A percentile compares a stretch with the other conserved stretches of the same genome.
These are phyloP conservation scores for Castor canadensis DNA, from an alignment of 2,113 vertebrate genomes.

Conservation along the genomic window DNA sequence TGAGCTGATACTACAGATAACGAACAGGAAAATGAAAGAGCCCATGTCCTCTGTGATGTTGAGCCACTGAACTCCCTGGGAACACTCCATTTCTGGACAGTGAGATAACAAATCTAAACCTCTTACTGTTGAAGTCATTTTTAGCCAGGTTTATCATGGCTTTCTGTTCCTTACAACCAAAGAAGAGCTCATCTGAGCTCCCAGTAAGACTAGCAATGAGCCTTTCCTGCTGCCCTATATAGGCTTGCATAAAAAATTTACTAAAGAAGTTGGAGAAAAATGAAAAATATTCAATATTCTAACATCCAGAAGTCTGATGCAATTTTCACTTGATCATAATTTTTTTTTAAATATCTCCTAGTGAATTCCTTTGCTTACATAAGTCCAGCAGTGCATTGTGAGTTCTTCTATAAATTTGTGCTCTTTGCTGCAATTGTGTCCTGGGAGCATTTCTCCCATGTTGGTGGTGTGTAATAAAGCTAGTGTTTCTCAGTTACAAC, in stretches of 20 bases:
- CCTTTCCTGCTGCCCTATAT: not conserved
- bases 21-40: not conserved
- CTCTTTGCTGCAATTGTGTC: not conserved
- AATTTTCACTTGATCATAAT: not conserved
- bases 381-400: not conserved
- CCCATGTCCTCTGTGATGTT: not conserved
- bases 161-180: not conserved
- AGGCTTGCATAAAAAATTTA: not conserved
- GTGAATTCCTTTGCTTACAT: not conserved
- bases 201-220: not conserved
- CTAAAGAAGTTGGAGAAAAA: not conserved
- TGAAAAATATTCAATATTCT: not conserved
- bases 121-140: not conserved
- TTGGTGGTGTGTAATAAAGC: not conserved
- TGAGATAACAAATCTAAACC: not conserved
- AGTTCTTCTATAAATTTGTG: not conserved
- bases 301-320: not conserved
- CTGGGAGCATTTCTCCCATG: not conserved
- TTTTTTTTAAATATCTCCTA: not conserved
- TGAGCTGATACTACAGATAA: not conserved
- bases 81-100: not conserved
- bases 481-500: not conserved
- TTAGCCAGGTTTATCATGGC: not conserved
- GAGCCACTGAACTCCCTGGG: not conserved
- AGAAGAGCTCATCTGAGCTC: not conserved